Evolutionary conservation across 1,140 invertebrate species (phyloP).

Genomic region (Heliconius hermathena): DNA sequence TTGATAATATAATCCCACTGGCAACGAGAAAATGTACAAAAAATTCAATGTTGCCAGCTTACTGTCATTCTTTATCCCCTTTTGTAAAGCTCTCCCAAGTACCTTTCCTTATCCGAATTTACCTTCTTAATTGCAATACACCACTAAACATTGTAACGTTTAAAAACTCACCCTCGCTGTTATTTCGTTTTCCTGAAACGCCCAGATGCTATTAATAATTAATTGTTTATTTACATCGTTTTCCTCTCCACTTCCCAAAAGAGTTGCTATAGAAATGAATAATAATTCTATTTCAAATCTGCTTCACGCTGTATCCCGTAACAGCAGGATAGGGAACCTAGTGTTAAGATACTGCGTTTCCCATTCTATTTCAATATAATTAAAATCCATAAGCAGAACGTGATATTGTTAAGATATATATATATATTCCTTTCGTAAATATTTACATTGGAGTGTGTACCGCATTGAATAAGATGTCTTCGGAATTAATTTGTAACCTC

Average conservation of each 20-base stretch:
- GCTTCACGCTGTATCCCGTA: too few relatives aligned
- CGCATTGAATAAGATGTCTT: slow-evolving; percentile 10
- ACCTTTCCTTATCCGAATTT: slow-evolving; percentile 48
- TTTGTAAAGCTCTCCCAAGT: slow-evolving; percentile 43
- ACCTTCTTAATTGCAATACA: slow-evolving; percentile 50
- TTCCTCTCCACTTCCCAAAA: background rate
- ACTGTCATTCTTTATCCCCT: slow-evolving; percentile 42
- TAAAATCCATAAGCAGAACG: background rate
- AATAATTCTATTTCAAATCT: slow-evolving; percentile 14
- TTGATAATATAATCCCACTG: slow-evolving; percentile 11
- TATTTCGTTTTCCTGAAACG: slow-evolving; percentile 25
- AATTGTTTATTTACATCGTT: slow-evolving; percentile 20
- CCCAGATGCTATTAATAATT: slow-evolving; percentile 30
- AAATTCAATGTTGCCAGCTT: slow-evolving; percentile 40
- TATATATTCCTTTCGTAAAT: background rate
- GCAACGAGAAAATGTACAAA: slow-evolving; percentile 30
- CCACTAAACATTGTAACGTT: slow-evolving; percentile 40
- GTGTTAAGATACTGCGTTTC: too few relatives aligned
- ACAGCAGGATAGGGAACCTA: too few relatives aligned
- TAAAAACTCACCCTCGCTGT: slow-evolving; percentile 34
- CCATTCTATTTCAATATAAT: slow-evolving; percentile 13
- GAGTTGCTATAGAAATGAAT: slow-evolving; percentile 13
- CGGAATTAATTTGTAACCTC: slow-evolving; percentile 27
- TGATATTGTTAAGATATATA: slow-evolving; percentile 12
- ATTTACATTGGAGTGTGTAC: background rate